phyloP scores from a whole-genome alignment of 2,797 vertebrate species.

The Protosalanx chinensis region DNA sequence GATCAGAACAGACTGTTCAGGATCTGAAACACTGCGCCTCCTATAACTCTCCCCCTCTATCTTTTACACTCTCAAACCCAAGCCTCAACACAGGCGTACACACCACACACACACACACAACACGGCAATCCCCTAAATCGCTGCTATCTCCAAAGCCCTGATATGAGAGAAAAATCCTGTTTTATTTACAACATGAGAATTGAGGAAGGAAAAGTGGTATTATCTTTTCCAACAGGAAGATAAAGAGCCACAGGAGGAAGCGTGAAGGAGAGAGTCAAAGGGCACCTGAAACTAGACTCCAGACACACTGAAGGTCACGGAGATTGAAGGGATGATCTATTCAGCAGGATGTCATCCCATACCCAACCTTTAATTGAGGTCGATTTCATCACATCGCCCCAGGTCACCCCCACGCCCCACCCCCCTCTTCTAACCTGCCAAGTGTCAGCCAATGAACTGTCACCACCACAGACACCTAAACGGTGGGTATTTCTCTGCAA shows the following conservation, averaged over 20 bases:
- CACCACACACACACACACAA: conserved; percentile 8
- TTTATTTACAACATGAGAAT: conserved; percentile 62
- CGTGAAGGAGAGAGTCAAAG: conserved; percentile 60
- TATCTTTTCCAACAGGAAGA: conserved; percentile 61
- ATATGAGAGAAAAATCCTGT: conserved; percentile 58
- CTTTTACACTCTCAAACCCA: not conserved
- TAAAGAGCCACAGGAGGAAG: conserved; percentile 57
- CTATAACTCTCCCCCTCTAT: not conserved
- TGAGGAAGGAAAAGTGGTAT: conserved; percentile 36
- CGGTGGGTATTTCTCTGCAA: not conserved
- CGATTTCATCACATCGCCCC: conserved; percentile 18
- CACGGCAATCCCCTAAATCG: not conserved
- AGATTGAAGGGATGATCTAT: conserved; percentile 58
- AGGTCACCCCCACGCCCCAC: not conserved
- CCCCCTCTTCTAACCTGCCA: not conserved
- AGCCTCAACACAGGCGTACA: not conserved
- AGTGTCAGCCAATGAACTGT: not conserved
- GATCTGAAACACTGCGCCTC: no score
- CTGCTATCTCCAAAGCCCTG: conserved; percentile 49
- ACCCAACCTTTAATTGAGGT: conserved; percentile 34
- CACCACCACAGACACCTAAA: not conserved
- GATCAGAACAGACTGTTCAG: no score
- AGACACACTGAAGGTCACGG: conserved; percentile 65
- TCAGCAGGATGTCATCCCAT: conserved; percentile 52
- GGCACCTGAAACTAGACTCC: conserved; percentile 56